Evolutionary conservation across 2,888 invertebrate species (phyloP).

Genomic region (Himalopsyche japonica): DNA sequence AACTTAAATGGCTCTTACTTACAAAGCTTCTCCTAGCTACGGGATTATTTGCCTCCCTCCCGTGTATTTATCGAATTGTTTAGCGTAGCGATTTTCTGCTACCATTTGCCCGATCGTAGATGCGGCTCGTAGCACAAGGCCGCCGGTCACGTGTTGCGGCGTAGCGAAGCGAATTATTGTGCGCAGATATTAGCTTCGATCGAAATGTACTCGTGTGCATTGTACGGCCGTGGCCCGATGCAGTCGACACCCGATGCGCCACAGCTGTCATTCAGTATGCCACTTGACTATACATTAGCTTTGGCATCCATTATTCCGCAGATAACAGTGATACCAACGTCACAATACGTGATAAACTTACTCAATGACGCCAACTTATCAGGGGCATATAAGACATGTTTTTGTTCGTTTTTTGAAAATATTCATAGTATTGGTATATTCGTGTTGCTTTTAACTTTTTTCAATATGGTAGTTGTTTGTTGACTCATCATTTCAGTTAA

Average conservation of each 20-base stretch:
- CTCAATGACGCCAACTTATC: too few species aligned
- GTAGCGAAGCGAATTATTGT: not conserved
- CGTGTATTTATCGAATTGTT: not conserved
- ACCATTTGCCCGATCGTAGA: not conserved
- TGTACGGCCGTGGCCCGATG: not conserved
- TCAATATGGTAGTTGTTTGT: too few species aligned
- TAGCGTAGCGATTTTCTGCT: not conserved
- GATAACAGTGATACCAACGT: too few species aligned
- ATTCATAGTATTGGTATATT: too few species aligned
- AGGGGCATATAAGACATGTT: too few species aligned
- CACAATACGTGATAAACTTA: too few species aligned
- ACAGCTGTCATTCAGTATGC: too few species aligned
- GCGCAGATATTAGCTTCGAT: constrained; percentile 1
- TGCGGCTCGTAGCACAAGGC: not conserved
- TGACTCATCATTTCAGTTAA: too few species aligned
- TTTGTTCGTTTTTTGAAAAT: too few species aligned
- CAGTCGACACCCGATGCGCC: not conserved
- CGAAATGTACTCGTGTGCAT: not conserved
- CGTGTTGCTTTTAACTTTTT: too few species aligned
- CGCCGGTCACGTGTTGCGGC: not conserved
- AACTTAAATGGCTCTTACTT: not conserved
- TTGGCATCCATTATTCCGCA: too few species aligned
- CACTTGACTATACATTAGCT: too few species aligned
- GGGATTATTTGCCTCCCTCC: not conserved
- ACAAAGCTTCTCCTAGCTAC: not conserved